Conservation (phyloP, 1,140 invertebrate species). For the Brachionus koreanus region DNA sequence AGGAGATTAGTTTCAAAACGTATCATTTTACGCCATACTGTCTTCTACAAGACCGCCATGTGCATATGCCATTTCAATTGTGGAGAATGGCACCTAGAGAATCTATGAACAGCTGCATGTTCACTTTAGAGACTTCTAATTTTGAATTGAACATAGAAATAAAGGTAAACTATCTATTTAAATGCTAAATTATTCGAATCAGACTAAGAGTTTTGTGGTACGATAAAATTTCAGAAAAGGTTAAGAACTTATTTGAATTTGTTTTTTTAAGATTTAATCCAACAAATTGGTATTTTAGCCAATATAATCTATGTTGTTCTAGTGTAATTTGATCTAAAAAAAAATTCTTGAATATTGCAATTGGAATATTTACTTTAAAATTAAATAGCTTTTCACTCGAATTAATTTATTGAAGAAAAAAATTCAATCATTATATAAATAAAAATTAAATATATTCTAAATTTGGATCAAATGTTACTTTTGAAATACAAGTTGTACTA, state of each 20-base stretch:
- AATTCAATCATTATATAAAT: not conserved
- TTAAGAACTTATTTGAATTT: not conserved
- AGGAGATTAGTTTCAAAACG: constrained; percentile 54
- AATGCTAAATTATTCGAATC: not conserved
- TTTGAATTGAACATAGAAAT: constrained; percentile 57
- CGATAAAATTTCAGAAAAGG: not conserved
- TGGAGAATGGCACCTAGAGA: constrained; percentile 48
- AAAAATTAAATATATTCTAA: constrained; percentile 16
- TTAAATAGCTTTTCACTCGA: not conserved
- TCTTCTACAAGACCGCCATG: constrained; percentile 55
- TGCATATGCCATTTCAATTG: constrained; percentile 59
- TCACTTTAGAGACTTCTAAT: constrained; percentile 55
- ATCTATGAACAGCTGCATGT: constrained; percentile 47
- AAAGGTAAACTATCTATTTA: constrained; percentile 48
- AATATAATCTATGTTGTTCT: not conserved
- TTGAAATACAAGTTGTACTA: not conserved
- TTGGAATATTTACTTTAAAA: not conserved
- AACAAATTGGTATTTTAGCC: not conserved
- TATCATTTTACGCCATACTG: constrained; percentile 54
- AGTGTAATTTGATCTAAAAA: not conserved
- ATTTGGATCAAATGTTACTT: constrained; percentile 35
- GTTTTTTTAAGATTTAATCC: not conserved
- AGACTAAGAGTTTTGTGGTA: not conserved
- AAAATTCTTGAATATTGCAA: not conserved
- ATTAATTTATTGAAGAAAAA: constrained; percentile 13